Evolutionary conservation across 1,140 invertebrate genomes (phyloP).

Genomic region (Trachymyrmex septentrionalis): DNA sequence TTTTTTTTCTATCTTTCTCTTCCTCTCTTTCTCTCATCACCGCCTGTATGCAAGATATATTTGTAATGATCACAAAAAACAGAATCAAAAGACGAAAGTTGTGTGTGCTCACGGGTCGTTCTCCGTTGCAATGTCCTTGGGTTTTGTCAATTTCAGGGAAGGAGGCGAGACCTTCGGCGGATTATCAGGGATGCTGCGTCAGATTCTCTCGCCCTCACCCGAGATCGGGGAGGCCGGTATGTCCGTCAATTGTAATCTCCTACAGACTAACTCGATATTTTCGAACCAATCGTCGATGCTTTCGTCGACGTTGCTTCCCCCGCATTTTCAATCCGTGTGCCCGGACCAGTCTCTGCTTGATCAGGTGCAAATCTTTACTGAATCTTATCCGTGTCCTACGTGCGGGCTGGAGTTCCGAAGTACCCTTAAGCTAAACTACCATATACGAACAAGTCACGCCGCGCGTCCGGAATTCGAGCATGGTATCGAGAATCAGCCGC

Average conservation of each 20-base stretch:
- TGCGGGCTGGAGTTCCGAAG: constrained; percentile 84
- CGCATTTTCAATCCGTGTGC: constrained; percentile 67
- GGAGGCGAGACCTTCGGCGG: constrained; percentile 83
- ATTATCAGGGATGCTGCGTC: constrained; percentile 85
- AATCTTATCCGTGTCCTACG: constrained; percentile 82
- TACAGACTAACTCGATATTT: constrained; percentile 80
- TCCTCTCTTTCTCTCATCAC: constrained; percentile 33
- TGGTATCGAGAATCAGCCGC: constrained; percentile 74
- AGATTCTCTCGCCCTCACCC: constrained; percentile 85
- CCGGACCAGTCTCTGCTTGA: constrained; percentile 76
- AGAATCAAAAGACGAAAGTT: constrained; percentile 48
- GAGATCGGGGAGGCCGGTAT: constrained; percentile 79
- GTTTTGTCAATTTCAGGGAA: constrained; percentile 86
- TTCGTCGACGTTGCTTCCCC: constrained; percentile 72
- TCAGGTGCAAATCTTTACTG: constrained; percentile 79
- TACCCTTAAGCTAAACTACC: constrained; percentile 83
- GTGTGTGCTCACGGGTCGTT: constrained; percentile 55
- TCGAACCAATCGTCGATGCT: constrained; percentile 81
- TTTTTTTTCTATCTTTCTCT: constrained; percentile 25
- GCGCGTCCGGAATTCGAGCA: constrained; percentile 73
- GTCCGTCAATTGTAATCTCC: constrained; percentile 79
- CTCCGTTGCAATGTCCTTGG: constrained; percentile 82
- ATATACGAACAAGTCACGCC: constrained; percentile 81
- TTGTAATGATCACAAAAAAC: constrained; percentile 66
- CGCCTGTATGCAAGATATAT: constrained; percentile 59